Conservation (phyloP, 2,113 vertebrate species). For the Rhinichthys klamathensis region DNA sequence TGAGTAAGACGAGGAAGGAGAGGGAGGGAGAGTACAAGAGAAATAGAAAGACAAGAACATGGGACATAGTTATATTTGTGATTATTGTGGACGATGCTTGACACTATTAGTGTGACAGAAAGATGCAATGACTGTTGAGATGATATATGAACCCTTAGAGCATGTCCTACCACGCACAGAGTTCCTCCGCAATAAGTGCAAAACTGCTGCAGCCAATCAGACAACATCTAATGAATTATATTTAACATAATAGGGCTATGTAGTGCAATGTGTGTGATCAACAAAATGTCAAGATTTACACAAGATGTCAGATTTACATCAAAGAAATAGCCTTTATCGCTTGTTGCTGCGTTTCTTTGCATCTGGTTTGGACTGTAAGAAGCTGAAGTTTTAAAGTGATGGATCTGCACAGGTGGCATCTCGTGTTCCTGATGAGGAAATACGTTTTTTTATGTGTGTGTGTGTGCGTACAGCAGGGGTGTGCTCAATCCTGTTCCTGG, state of each 20-base stretch:
- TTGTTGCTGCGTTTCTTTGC: no score
- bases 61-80: not conserved
- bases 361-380: no score
- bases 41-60: not conserved
- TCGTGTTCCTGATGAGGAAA: no score
- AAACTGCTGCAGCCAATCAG: not conserved
- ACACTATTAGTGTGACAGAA: not conserved
- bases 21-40: not conserved
- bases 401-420: no score
- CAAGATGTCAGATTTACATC: not conserved
- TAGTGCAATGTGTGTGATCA: not conserved
- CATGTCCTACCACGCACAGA: not conserved
- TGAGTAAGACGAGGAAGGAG: constrained; percentile 15
- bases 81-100: not conserved
- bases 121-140: not conserved
- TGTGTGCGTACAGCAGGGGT: no score
- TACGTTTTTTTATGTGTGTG: no score
- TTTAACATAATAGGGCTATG: not conserved
- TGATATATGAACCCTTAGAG: not conserved
- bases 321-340: not conserved
- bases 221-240: not conserved
- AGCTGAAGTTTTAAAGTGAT: no score
- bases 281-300: not conserved
- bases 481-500: no score
- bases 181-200: not conserved